Conservation (phyloP, 2,888 invertebrate species). For the Xanthia togata region DNA sequence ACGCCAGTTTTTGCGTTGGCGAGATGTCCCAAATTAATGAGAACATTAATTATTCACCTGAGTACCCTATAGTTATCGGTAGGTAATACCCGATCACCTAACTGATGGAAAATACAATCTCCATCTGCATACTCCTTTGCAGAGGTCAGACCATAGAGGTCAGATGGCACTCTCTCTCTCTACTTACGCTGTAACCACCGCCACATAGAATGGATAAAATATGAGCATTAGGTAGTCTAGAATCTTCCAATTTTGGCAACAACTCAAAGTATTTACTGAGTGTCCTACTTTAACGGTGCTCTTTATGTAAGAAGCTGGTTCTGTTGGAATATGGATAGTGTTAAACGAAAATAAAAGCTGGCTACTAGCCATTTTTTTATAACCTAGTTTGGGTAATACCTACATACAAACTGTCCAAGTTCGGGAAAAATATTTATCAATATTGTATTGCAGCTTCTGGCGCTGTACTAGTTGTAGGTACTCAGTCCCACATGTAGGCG, state of each 20-base stretch:
- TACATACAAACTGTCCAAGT: neutral
- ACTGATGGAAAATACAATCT: neutral
- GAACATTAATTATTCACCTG: no score
- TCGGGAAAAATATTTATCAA: neutral
- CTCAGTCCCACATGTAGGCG: neutral
- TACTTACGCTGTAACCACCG: neutral
- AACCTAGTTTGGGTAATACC: constrained; percentile 10
- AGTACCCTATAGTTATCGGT: neutral
- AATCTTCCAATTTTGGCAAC: constrained; percentile 48
- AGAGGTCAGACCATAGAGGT: neutral
- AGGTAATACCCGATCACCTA: neutral
- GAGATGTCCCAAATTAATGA: no score
- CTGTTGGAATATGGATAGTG: constrained; percentile 22
- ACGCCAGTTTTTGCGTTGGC: no score
- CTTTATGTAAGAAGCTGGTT: constrained; percentile 11
- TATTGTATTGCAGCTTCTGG: neutral
- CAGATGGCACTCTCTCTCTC: neutral
- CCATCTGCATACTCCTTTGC: neutral
- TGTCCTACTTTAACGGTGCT: constrained; percentile 32
- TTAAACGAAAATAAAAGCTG: constrained; percentile 30
- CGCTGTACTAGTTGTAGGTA: neutral
- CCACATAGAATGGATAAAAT: constrained; percentile 9
- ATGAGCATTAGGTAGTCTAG: constrained; percentile 11
- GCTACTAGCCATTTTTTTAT: constrained; percentile 24
- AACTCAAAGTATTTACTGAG: constrained; percentile 20